Evolutionary conservation across 2,797 vertebrate genomes (phyloP).

Genomic region (Brachyalestes nurse): DNA sequence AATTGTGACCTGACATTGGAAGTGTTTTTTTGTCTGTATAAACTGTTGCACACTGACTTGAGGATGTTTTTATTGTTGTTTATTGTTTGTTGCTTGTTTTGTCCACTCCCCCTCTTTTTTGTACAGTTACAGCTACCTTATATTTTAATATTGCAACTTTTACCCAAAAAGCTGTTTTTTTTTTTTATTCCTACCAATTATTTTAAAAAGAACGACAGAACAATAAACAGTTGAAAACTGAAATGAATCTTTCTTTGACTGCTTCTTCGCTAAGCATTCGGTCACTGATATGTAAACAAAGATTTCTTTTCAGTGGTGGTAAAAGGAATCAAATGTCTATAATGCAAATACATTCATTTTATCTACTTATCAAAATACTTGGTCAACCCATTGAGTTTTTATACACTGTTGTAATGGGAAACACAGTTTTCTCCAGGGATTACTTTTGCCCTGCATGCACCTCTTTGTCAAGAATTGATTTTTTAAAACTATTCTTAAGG

Average conservation of each 20-base stretch:
- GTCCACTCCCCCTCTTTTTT: conserved; percentile 55
- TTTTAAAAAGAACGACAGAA: conserved; percentile 86
- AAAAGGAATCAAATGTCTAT: background rate
- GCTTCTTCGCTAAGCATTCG: too few species aligned
- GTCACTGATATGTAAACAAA: too few species aligned
- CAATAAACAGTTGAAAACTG: conserved; percentile 85
- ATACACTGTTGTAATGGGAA: background rate
- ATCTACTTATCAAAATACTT: too few species aligned
- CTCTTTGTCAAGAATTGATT: too few species aligned
- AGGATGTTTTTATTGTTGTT: conserved; percentile 86
- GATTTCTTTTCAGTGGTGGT: too few species aligned
- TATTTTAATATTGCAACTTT: conserved; percentile 91
- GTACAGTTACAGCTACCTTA: conserved; percentile 85
- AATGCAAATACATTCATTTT: background rate
- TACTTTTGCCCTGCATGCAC: too few species aligned
- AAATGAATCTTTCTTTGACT: conserved; percentile 18
- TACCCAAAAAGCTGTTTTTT: conserved; percentile 84
- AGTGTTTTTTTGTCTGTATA: conserved; percentile 98
- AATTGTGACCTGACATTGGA: conserved; percentile 90
- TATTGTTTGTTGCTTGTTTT: conserved; percentile 75
- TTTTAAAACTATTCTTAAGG: too few species aligned
- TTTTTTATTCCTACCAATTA: conserved; percentile 85
- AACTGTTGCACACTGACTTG: conserved; percentile 97
- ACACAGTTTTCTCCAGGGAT: too few species aligned
- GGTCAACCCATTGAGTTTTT: too few species aligned